Conservation (phyloP, 2,113 vertebrate species). For the Chaetops frenatus region DNA sequence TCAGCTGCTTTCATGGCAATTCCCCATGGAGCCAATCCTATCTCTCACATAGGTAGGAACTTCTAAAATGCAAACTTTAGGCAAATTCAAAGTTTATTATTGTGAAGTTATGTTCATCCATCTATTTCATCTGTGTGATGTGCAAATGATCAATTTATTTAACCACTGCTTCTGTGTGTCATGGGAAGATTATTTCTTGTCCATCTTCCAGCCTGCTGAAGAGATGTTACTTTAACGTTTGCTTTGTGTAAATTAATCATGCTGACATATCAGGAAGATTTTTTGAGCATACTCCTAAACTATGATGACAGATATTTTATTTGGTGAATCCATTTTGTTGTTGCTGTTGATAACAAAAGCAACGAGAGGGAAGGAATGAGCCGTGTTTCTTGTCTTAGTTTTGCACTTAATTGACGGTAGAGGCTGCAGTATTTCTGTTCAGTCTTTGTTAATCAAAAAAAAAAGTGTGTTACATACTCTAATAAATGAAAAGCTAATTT, state of each 20-base stretch:
- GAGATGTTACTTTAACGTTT: background rate
- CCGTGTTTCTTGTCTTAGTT: background rate
- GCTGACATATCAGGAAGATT: background rate
- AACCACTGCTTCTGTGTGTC: background rate
- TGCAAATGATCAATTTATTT: background rate
- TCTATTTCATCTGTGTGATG: background rate
- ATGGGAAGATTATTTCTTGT: background rate
- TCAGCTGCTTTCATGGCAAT: background rate
- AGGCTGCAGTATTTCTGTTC: background rate
- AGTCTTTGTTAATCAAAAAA: background rate
- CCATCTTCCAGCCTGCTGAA: background rate
- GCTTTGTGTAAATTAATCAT: background rate
- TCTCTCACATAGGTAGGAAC: background rate
- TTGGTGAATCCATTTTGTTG: background rate
- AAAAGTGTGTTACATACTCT: background rate
- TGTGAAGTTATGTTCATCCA: background rate
- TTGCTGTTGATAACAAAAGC: background rate
- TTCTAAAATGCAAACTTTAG: background rate
- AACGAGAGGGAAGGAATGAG: background rate
- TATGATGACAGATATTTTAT: background rate
- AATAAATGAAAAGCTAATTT: constrained; percentile 3
- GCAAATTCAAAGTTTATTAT: background rate
- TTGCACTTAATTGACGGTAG: background rate
- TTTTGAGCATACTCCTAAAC: background rate
- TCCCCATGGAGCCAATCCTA: background rate